Base-by-base conservation (phyloP, 2,888 invertebrate species). In the Lasioglossum zephyrum region DNA sequence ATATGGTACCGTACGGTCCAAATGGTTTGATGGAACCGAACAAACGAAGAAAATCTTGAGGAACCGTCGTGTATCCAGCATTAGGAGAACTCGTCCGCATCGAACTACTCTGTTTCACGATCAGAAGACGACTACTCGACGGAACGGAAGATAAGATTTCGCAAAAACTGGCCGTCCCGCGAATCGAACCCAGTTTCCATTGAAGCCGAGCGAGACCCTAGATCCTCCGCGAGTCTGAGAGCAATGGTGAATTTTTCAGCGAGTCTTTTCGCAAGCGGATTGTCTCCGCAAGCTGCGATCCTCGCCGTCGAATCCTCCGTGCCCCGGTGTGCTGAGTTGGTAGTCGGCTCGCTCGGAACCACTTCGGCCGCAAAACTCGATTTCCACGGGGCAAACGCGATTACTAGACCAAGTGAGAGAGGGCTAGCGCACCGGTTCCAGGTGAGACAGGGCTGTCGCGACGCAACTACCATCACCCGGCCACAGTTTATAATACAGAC, bases 401-500 rank as follows among this genome's bases (percentile, higher is more conserved):
- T 77, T 69, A 53, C 76, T 60, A 36, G 77, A 75, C 74, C 75
- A 53, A 49, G 75, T 78, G 79, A 74, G 73, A 76, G 63, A 63
- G 63, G 63, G 13, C 31, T 63, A 6, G 63, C 63, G 26, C n/a
- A 57, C n/a, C n/a, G 57, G 11, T 57, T 57, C 77, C 74, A 53
- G 49, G 77, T 76, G 79, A 74, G 73, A 76, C 18, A 63, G 63
- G 63, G 16, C 31, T 31, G 63, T 63, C 31, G 63, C 63, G 63
- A 39, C 47, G 84, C 78, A 75, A 80, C 87, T 90, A 89, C 91
- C 91, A 85, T 84, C 79, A 66, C 90, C 79, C 88, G 87, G 79
- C 85, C 87, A 81, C 87, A 90, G 92, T 92, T 92, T 93, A 93
- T 92, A 89, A 92, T 91, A 92, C 91, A 90, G 88, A 90, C 84